Evolutionary conservation across 2,888 invertebrate genomes (phyloP), one percentile per base, ranked within the genome.

Genomic region (Stenodema calcarata): DNA sequence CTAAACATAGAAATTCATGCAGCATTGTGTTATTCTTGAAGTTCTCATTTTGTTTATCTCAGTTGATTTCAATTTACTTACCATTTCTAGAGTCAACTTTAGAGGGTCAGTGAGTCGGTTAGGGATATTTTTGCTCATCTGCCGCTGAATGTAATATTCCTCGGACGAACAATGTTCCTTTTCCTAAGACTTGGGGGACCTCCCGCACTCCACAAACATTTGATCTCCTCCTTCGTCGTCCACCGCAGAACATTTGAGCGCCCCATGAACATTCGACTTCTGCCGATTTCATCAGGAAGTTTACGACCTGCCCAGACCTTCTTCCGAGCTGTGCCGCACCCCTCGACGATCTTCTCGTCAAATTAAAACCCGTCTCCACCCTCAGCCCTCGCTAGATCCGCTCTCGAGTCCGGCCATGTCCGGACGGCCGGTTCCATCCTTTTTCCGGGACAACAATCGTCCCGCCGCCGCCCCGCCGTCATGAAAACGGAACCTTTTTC

Each of bases 261-360:
- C 73, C 30, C 73, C 14, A 11, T 16, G 18, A 62, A n/a, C n/a
- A 18, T 50, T 73, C 35, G 30, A 73, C 78, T 78, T 42, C 27
- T 30, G 78, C 47, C 78, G 78, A 78, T 78, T 78, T 78, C 78
- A 78, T 78, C 78, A 78, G 78, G 78, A 78, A 47, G 78, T 78
- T 78, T 78, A 78, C 44, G 78, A 78, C 44, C 78, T 73, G 35
- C n/a, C 35, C 73, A 73, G 73, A 16, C 78, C 78, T 78, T 42
- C 42, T 18, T 35, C 16, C 18, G 27, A 18, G 9, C 28, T 18
- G 23, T 4, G 14, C n/a, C n/a, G n/a, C n/a, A 41, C 76, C 30
- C 16, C 42, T 23, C 18, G 16, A 4, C 44, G 42, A 44, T 23
- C 44, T 23, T 42, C 78, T 44, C 75, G 75, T 75, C 75, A 75